These are phyloP conservation scores for Amazona vittata DNA, from an alignment of 2,113 vertebrate species.

Conservation along the genomic window DNA sequence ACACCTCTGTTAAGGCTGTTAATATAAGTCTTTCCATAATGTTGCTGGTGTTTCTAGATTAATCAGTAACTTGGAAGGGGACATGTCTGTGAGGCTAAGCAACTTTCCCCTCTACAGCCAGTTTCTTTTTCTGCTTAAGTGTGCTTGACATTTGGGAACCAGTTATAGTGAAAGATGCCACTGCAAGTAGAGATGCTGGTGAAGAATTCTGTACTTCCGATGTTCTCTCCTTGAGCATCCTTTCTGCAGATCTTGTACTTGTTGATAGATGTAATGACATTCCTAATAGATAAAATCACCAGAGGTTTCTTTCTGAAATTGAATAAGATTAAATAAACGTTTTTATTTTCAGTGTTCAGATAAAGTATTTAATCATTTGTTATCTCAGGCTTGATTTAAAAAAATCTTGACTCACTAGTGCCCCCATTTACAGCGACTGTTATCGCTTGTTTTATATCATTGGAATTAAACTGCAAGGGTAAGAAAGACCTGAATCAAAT, in stretches of 20 bases:
- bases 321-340: not conserved
- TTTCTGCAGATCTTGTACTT: not conserved
- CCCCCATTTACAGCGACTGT: not conserved
- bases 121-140: not conserved
- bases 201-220: not conserved
- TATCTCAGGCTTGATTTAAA: not conserved
- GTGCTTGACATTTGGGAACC: not conserved
- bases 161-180: not conserved
- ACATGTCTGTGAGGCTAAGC: not conserved
- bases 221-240: not conserved
- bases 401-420: not conserved
- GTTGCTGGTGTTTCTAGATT: not conserved
- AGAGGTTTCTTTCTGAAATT: not conserved
- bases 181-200: not conserved
- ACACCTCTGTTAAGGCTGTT: not conserved
- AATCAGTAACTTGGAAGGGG: conserved; percentile 6
- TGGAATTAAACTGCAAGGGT: not conserved
- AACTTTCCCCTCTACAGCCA: not conserved
- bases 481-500: not conserved
- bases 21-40: not conserved
- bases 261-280: not conserved
- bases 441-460: not conserved
- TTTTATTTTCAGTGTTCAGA: not conserved
- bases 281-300: not conserved
- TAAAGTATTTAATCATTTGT: not conserved